Evolutionary conservation across 30 jellyfish, hydroid and myxozoan genomes (phyloP).

Genomic region (Aurelia sp.): DNA sequence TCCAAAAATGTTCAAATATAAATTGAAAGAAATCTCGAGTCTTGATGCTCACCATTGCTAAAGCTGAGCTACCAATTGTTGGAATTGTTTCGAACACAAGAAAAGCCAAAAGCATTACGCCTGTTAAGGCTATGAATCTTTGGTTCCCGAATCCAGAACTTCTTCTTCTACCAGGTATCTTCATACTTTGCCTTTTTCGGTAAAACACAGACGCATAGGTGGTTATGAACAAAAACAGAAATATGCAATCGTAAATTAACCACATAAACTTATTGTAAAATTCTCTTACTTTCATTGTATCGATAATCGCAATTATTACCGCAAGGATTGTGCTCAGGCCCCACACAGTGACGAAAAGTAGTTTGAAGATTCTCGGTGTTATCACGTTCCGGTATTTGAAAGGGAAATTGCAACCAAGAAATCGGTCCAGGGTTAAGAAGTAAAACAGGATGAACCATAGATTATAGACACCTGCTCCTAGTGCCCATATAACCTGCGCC

Average conservation of each 20-base stretch:
- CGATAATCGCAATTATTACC: background rate
- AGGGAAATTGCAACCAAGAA: slow-evolving; percentile 33
- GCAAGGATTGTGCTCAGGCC: background rate
- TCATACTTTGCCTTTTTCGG: background rate
- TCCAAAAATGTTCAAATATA: background rate
- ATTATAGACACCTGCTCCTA: background rate
- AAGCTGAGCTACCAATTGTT: background rate
- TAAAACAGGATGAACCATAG: slow-evolving; percentile 2
- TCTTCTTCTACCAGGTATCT: background rate
- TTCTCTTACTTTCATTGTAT: background rate
- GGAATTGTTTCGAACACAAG: slow-evolving; percentile 21
- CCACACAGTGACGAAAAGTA: background rate
- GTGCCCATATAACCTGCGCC: background rate
- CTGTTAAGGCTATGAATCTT: background rate
- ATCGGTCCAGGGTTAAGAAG: slow-evolving; percentile 8
- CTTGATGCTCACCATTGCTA: background rate
- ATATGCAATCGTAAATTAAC: background rate
- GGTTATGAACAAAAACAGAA: background rate
- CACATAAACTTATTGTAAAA: background rate
- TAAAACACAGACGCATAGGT: slow-evolving; percentile 1
- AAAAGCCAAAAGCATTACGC: background rate
- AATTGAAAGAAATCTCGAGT: background rate
- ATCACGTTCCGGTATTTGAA: background rate
- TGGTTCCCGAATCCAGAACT: background rate
- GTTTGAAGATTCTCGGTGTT: background rate